Conservation (phyloP, 2,113 vertebrate species). For the Synchiropus splendidus region DNA sequence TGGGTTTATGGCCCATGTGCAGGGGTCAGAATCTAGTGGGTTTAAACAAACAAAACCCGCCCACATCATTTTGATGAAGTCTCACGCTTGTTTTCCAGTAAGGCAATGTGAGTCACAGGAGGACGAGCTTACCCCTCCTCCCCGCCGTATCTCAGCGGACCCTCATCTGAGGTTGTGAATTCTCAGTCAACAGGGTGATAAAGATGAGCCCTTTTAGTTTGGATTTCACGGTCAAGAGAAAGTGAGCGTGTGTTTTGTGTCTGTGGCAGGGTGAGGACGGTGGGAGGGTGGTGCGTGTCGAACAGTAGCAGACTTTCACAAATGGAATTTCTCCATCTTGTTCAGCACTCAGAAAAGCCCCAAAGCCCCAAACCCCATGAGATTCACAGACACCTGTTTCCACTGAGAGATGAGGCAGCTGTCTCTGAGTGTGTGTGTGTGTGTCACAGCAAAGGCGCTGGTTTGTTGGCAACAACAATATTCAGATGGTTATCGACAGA, state of each 20-base stretch:
- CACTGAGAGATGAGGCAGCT: slow-evolving; percentile 46
- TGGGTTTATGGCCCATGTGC: too few species aligned
- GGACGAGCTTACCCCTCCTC: too few species aligned
- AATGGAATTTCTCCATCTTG: slow-evolving; percentile 55
- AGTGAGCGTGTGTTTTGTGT: slow-evolving; percentile 5
- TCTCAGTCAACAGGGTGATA: slow-evolving; percentile 15
- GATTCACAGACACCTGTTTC: slow-evolving; percentile 59
- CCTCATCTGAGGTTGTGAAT: not conserved
- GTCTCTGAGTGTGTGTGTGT: slow-evolving; percentile 17
- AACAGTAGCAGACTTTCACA: slow-evolving; percentile 49
- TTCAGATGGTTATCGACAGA: slow-evolving; percentile 23
- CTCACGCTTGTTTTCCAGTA: slow-evolving; percentile 39
- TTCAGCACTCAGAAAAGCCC: slow-evolving; percentile 21
- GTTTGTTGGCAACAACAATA: slow-evolving; percentile 50
- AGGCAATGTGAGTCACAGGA: slow-evolving; percentile 15
- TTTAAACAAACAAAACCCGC: slow-evolving; percentile 7
- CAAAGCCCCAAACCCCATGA: slow-evolving; percentile 49
- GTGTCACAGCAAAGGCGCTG: slow-evolving; percentile 5
- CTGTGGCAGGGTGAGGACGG: not conserved
- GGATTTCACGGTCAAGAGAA: not conserved
- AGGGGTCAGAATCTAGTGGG: too few species aligned
- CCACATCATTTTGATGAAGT: slow-evolving; percentile 33
- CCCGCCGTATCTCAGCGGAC: too few species aligned
- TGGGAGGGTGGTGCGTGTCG: slow-evolving; percentile 33
- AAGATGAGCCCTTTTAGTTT: too few species aligned